Base-by-base conservation (phyloP, 2,888 invertebrate genomes). In the Phengaris alcon region DNA sequence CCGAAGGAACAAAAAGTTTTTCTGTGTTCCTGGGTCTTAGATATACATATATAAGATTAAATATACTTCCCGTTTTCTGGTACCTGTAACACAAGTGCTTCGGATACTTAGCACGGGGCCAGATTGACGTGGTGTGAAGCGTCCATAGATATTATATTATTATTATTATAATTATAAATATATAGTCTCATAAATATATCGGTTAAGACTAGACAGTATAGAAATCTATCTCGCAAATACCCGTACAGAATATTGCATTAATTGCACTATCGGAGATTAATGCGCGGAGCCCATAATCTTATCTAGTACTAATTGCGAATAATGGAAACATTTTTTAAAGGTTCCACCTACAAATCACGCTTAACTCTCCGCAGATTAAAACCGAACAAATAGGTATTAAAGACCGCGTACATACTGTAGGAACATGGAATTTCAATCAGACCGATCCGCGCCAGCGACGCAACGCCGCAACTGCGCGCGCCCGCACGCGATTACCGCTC, bases 361-460 rank as follows among this genome's bases (percentile, higher is more conserved):
- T 79, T 80, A 84, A 85, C 85, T 78, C 78, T 79, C 81, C 87
- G 86, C 86, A 87, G 86, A 88, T 87, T 87, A 87, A 88, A 88
- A 86, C 86, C 82, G 82, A 86, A 85, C 88, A 88, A 89, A 89
- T 90, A 88, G 87, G 86, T 86, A 87, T 84, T 72, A 85, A 85
- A 86, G 84, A 86, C 84, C 84, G 82, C 85, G 87, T 89, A 88
- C 87, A 91, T 90, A 90, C 87, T 88, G 90, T 87, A 87, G 86
- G 87, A 89, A 92, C 93, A 93, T 84, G 92, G 93, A 93, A 93
- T 93, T 92, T 93, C 93, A 93, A 93, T 93, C 93, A 93, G 88
- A 84, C 84, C 81, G 69, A 78, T 74, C 44, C 35, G 10, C 44
- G 35, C 48, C 22, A 70, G 22, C 8, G 51, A 64, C 74, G 72